Base-by-base conservation (phyloP, 23 tunicate genomes). In the Clavelina lepadiformis region DNA sequence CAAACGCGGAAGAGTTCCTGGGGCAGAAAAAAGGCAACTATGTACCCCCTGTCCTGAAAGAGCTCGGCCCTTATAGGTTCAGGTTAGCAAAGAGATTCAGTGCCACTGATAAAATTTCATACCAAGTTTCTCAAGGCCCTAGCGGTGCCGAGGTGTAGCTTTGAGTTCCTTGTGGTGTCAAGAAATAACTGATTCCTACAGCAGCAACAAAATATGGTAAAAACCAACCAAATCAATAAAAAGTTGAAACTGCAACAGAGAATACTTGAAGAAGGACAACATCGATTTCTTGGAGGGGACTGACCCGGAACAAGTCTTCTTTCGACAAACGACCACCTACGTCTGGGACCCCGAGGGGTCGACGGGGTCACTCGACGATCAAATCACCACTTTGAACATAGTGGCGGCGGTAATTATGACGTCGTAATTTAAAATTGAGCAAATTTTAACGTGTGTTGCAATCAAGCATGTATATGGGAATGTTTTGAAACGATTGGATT, bases 31-130 rank as follows among this genome's bases (percentile, higher is more conserved):
- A 44, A 18, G 74, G 84, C 3, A 68, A 57, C 21, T 60, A 49
- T 28, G 83, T 87, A 4, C 63, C 68, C 32, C 91, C 85, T 1
- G 7, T 25, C 11, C 22, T 89, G 45, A 35, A 75, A 22, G 83
- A 89, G 46, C 30, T 89, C 1, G 97, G 97, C 1, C 97, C 97
- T 11, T 89, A 89, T 38, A 68, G 57, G 4, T 89, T 75, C 75
- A 81, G 89, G 97, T 89, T 23, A 77, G 35, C 24, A n/a, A n/a
- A n/a, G n/a, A n/a, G n/a, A n/a, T n/a, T n/a, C n/a, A n/a, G n/a
- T n/a, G n/a, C n/a, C n/a, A n/a, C n/a, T n/a, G n/a, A n/a, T n/a
- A n/a, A n/a, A n/a, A n/a, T n/a, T n/a, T n/a, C n/a, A n/a, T n/a
- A n/a, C n/a, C n/a, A n/a, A n/a, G n/a, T n/a, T n/a, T n/a, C n/a